Evolutionary conservation across 2,113 vertebrate genomes (phyloP).

Genomic region (Ailuropoda melanoleuca): DNA sequence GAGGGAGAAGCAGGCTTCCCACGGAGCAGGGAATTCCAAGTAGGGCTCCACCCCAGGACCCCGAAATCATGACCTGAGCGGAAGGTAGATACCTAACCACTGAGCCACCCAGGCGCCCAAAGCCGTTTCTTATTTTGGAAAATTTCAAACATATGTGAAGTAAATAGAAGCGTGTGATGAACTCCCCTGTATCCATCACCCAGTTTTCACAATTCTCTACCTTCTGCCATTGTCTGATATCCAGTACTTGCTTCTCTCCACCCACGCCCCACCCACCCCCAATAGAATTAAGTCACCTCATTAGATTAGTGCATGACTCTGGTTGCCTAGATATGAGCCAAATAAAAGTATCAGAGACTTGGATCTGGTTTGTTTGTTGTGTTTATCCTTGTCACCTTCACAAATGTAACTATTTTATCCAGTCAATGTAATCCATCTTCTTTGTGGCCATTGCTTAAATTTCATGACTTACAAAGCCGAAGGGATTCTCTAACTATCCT

Average conservation of each 20-base stretch:
- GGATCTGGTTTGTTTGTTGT: not conserved
- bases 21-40: too few species aligned
- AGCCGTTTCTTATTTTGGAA: conserved; percentile 14
- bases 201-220: conserved; percentile 2
- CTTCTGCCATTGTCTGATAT: not conserved
- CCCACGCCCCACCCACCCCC: not conserved
- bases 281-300: conserved; percentile 34
- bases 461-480: not conserved
- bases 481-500: not conserved
- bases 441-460: not conserved
- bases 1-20: too few species aligned
- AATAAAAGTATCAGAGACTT: not conserved
- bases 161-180: not conserved
- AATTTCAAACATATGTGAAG: conserved; percentile 6
- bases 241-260: not conserved
- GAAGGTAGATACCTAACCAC: too few species aligned
- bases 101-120: too few species aligned
- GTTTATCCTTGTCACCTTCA: conserved; percentile 22
- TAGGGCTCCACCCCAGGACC: too few species aligned
- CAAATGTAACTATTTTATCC: not conserved
- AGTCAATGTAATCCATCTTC: not conserved
- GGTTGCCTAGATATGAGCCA: conserved; percentile 48
- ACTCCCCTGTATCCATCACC: not conserved
- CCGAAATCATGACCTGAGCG: too few species aligned
- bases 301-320: not conserved